These are phyloP conservation scores for Catharus ustulatus DNA, from an alignment of 2,797 vertebrate genomes.

Conservation along the genomic window DNA sequence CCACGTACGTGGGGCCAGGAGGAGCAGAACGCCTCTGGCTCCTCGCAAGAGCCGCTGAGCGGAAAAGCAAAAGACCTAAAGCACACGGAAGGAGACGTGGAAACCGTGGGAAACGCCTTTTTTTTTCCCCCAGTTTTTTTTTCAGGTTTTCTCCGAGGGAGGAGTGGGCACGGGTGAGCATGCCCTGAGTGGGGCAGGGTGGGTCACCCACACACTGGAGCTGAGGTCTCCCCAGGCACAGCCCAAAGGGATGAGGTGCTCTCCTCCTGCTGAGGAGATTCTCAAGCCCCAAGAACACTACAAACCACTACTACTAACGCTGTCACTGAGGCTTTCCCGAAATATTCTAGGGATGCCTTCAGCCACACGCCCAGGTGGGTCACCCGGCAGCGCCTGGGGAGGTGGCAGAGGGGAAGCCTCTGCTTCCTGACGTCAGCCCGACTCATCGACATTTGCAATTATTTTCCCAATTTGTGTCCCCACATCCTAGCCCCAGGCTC, in stretches of 20 bases:
- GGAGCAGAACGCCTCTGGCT: background rate
- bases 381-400: background rate
- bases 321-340: background rate
- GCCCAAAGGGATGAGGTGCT: background rate
- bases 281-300: background rate
- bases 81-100: background rate
- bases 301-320: background rate
- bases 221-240: background rate
- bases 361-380: background rate
- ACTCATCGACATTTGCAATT: background rate
- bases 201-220: background rate
- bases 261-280: background rate
- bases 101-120: background rate
- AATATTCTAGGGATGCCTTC: background rate
- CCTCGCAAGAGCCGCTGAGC: accelerated
- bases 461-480: background rate
- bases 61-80: background rate
- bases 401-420: background rate
- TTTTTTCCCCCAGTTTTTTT: background rate
- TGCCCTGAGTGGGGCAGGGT: background rate
- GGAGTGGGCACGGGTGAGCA: accelerated
- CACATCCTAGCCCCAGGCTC: background rate
- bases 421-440: background rate
- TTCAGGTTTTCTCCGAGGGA: background rate
- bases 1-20: accelerated